Evolutionary conservation across 35 echinoderm and acorn worm genomes (phyloP), one percentile per base, ranked within the genome.

Genomic region (Lytechinus variegatus): DNA sequence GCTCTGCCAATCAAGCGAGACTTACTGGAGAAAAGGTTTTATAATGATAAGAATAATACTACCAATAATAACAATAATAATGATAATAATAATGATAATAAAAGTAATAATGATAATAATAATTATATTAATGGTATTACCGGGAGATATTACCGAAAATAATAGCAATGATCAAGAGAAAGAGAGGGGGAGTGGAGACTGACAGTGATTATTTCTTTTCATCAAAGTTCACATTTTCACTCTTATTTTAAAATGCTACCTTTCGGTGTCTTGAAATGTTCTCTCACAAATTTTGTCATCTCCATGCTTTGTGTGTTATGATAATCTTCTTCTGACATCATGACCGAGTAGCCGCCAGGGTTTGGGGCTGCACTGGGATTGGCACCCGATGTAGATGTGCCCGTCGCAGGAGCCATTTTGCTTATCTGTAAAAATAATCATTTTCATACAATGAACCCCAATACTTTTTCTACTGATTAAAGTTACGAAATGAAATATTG

Each of bases 281-380:
- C 92, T 24, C 92, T 33, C 28, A 93, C 92, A 57, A 93, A 93
- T 57, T 93, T 93, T 5, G 92, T 93, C 92, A 93, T 93, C 53
- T 93, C 92, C 54, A 93, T 93, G 92, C 92, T 93, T 27, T 93
- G 92, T 10, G 92, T 93, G 92, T 93, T 93, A 24, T 93, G 92
- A 54, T 93, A 93, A 93, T 93, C 92, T 93, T 93, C 92, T 12
- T 93, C 92, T 27, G 92, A 56, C 92, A 93, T 56, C 92, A 93
- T 93, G 54, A 93, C 92, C 7, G 52, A 53, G 54, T 93, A 93
- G 92, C 92, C 92, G 10, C 92, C 92, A 0, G 66, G 66, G 66
- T n/a, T 79, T 7, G 66, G 66, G 66, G 66, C 4, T 24, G 66
- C 66, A 79, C 12, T 79, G 66, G 66, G 66, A 24, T 79, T n/a